Conservation (phyloP, 1,140 invertebrate genomes). For the Philopotamus ludificatus region DNA sequence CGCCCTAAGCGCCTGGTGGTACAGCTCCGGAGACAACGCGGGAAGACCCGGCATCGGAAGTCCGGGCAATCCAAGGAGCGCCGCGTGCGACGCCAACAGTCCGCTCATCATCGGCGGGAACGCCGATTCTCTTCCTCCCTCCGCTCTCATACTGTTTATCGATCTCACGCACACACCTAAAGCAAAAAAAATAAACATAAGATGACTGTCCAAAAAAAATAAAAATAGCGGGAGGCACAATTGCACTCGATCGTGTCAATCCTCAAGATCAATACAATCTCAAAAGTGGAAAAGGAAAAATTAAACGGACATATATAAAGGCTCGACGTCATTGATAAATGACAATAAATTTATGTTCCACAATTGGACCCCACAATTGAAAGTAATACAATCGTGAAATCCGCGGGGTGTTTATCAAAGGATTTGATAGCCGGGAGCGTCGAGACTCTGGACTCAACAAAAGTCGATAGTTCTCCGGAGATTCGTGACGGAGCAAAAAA, state of each 20-base stretch:
- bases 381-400: background rate
- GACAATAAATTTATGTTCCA: slow-evolving; percentile 14
- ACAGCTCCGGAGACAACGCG: slow-evolving; percentile 52
- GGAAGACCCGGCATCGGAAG: slow-evolving; percentile 44
- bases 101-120: slow-evolving; percentile 51
- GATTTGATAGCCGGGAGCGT: too few relatives aligned
- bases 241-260: background rate
- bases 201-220: background rate
- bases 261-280: slow-evolving; percentile 4
- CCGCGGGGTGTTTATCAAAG: background rate
- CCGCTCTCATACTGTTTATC: slow-evolving; percentile 53
- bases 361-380: too few relatives aligned
- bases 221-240: background rate
- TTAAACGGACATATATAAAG: slow-evolving; percentile 5
- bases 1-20: slow-evolving; percentile 49
- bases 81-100: slow-evolving; percentile 51
- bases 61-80: slow-evolving; percentile 46
- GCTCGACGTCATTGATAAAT: slow-evolving; percentile 4
- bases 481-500: too few relatives aligned
- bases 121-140: slow-evolving; percentile 48
- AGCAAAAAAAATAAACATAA: slow-evolving; percentile 10
- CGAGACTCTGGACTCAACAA: too few relatives aligned
- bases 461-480: too few relatives aligned
- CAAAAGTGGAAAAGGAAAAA: slow-evolving; percentile 9
- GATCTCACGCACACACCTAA: slow-evolving; percentile 55